Conservation (phyloP, 2,888 invertebrate species). For the Athalia rosae region DNA sequence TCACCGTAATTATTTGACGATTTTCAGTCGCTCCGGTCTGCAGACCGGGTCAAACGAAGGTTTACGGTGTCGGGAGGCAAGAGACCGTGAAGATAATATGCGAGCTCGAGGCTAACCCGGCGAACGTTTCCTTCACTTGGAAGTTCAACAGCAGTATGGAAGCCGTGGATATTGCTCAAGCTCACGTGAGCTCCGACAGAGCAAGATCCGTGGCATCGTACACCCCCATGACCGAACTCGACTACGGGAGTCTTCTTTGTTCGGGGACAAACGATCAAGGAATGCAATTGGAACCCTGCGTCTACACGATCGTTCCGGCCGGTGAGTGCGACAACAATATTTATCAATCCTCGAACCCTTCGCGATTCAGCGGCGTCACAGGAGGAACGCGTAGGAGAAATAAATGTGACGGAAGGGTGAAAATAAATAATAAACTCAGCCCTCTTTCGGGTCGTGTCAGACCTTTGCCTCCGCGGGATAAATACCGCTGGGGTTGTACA, state of each 20-base stretch:
- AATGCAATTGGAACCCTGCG: conserved; percentile 82
- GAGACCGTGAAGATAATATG: conserved; percentile 83
- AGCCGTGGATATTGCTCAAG: conserved; percentile 81
- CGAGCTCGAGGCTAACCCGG: conserved; percentile 86
- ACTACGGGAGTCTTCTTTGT: conserved; percentile 85
- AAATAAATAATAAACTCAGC: too few relatives aligned
- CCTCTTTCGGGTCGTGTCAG: too few relatives aligned
- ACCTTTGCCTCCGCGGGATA: too few relatives aligned
- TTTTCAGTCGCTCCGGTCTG: conserved; percentile 83
- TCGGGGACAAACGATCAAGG: conserved; percentile 86
- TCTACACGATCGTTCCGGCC: conserved; percentile 84
- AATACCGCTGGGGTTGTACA: too few relatives aligned
- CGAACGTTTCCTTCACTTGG: conserved; percentile 83
- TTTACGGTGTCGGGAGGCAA: conserved; percentile 83
- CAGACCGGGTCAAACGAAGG: conserved; percentile 80
- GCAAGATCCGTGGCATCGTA: conserved; percentile 81
- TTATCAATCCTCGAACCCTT: neutral
- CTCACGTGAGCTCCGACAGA: conserved; percentile 78
- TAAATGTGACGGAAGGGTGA: too few relatives aligned
- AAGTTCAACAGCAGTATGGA: conserved; percentile 86
- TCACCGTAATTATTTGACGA: conserved; percentile 10
- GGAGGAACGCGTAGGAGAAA: too few relatives aligned
- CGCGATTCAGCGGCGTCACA: too few relatives aligned
- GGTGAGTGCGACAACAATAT: conserved; percentile 71
- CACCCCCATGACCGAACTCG: conserved; percentile 83